phyloP scores from a whole-genome alignment of 2,797 vertebrate species.

The Rhabdophis nuchalis region DNA sequence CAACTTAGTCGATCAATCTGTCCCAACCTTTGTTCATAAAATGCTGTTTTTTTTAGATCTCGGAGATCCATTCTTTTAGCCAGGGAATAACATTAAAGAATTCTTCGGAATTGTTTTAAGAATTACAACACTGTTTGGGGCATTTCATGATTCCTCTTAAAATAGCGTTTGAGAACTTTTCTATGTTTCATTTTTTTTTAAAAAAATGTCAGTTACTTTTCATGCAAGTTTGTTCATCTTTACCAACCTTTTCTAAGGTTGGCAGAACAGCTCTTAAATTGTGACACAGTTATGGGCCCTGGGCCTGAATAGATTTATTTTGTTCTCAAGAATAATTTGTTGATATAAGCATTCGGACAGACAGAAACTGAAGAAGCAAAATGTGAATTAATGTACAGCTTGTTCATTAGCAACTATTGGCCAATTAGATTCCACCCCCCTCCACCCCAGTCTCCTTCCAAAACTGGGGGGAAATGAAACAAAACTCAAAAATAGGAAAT shows the following conservation, averaged over 20 bases:
- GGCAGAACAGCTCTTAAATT: background rate
- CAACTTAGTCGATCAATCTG: background rate
- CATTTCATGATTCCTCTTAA: background rate
- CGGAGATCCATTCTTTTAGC: background rate
- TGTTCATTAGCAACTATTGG: background rate
- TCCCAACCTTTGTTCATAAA: background rate
- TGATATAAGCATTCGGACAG: background rate
- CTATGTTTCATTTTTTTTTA: background rate
- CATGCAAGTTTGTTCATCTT: background rate
- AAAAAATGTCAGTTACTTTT: background rate
- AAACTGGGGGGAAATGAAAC: background rate
- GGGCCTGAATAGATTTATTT: background rate
- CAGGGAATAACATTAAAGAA: background rate
- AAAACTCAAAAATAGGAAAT: background rate
- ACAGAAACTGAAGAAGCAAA: background rate
- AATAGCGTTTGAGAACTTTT: background rate
- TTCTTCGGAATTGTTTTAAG: background rate
- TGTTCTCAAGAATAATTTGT: background rate
- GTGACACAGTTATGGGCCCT: background rate
- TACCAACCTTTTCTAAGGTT: background rate
- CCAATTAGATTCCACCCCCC: background rate
- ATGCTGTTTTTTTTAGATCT: background rate
- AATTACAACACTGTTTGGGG: background rate
- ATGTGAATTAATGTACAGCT: background rate
- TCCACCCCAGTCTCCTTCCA: background rate